These are phyloP conservation scores for Carpatolechia fugitivella DNA, from an alignment of 2,888 invertebrate genomes.

Conservation along the genomic window DNA sequence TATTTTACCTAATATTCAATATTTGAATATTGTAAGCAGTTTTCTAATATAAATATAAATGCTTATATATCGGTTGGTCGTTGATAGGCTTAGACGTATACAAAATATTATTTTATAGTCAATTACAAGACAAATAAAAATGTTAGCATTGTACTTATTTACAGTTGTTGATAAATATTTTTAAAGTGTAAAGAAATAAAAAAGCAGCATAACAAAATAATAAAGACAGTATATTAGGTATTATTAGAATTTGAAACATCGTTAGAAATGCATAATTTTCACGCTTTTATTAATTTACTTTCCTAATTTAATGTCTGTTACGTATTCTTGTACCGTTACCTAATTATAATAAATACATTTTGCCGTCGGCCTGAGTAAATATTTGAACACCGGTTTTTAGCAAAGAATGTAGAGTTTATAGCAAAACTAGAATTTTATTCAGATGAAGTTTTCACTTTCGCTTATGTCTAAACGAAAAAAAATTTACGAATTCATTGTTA, in stretches of 20 bases:
- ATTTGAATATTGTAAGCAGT: slow-evolving; percentile 8
- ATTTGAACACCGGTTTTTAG: neutral
- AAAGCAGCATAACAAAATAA: too few relatives aligned
- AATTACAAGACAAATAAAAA: too few relatives aligned
- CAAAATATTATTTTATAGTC: neutral
- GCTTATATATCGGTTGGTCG: neutral
- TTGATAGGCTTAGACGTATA: too few relatives aligned
- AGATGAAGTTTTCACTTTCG: neutral
- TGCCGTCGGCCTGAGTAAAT: neutral
- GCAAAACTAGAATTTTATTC: neutral
- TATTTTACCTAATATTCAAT: slow-evolving; percentile 8
- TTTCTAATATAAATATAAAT: slow-evolving; percentile 5
- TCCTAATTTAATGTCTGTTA: neutral
- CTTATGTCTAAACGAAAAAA: neutral
- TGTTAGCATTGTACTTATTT: too few relatives aligned
- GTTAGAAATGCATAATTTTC: neutral
- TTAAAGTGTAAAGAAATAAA: too few relatives aligned
- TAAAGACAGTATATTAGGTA: too few relatives aligned
- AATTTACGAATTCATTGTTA: too few relatives aligned
- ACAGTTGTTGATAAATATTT: too few relatives aligned
- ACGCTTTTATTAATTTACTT: neutral
- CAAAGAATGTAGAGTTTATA: neutral
- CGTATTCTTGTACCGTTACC: neutral
- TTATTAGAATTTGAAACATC: neutral
- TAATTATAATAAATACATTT: neutral